Conservation (phyloP, 2,113 vertebrate genomes). For the Phrynocephalus versicolor region DNA sequence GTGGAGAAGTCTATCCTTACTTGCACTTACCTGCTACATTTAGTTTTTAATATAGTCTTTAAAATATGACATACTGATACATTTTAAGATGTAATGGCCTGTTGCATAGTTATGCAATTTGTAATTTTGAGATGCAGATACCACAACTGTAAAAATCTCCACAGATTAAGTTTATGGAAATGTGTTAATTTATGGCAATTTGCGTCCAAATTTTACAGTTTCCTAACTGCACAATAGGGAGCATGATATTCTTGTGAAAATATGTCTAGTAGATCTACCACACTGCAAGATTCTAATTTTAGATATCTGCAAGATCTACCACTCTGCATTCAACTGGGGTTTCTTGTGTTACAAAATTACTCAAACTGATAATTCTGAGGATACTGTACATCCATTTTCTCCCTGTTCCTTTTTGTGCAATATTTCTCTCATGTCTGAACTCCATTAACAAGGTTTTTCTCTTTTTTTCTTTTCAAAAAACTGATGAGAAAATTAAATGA, state of each 20-base stretch:
- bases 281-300: background rate
- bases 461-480: background rate
- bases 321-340: background rate
- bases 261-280: too few species aligned
- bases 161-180: too few species aligned
- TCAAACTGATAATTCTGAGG: slow-evolving; percentile 27
- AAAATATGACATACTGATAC: background rate
- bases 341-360: background rate
- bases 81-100: background rate
- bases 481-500: slow-evolving; percentile 10
- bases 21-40: background rate
- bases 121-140: background rate
- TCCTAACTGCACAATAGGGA: too few species aligned
- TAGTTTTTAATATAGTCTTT: background rate
- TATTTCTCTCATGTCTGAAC: slow-evolving; percentile 42
- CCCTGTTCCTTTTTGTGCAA: background rate
- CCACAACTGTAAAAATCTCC: too few species aligned
- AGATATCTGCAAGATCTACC: too few species aligned
- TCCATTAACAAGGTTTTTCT: slow-evolving; percentile 31
- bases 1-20: background rate
- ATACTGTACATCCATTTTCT: slow-evolving; percentile 16
- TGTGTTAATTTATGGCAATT: too few species aligned
- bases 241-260: too few species aligned
- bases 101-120: too few species aligned
- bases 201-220: too few species aligned